Base-by-base conservation (phyloP, 2,113 vertebrate species). In the Actenoides hombroni region DNA sequence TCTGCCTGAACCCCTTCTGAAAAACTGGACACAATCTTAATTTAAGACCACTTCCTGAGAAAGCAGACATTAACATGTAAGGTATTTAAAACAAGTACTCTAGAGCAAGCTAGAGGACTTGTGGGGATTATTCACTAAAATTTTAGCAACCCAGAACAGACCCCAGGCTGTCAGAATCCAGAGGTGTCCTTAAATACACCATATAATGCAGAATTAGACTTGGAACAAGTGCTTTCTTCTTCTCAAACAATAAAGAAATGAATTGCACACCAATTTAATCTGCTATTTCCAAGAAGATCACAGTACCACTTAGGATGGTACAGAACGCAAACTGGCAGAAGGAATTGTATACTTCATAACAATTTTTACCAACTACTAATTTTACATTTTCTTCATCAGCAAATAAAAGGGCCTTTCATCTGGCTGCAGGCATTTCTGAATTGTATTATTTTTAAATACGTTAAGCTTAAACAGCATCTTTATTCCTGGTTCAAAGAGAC, bases 361-460 rank as follows among this genome's bases (percentile, higher is more conserved):
- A 87, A 31, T 39, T 40, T 91, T 92, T 29, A 84, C 82, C 46
- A 78, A 64, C 19, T 88, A 42, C 57, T 94, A 56, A 57, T 78
- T 94, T 81, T 13, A 7, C 39, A 73, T 65, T 92, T 94, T 88
- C 70, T 84, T 92, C 85, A 90, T 86, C 92, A 94, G 93, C 76
- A 95, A 91, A 51, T 70, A 87, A 74, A 74, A 90, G 35, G 20
- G 70, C 75, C 91, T 97, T 91, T 95, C 92, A 97, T 95, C 94
- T 95, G 35, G 46, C 81, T 92, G 56, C 65, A 94, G 74, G 48
- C 61, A 74, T 79, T 89, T 83, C 73, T 89, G 20, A 82, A 83
- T 90, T 76, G 60, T 83, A 92, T 93, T 95, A 91, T 83, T 95
- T 83, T 95, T 65, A 93, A 95, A 93, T 97, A 88, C 54, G 68